Base-by-base conservation (phyloP, 2,888 invertebrate genomes). In the Thera obeliscata region DNA sequence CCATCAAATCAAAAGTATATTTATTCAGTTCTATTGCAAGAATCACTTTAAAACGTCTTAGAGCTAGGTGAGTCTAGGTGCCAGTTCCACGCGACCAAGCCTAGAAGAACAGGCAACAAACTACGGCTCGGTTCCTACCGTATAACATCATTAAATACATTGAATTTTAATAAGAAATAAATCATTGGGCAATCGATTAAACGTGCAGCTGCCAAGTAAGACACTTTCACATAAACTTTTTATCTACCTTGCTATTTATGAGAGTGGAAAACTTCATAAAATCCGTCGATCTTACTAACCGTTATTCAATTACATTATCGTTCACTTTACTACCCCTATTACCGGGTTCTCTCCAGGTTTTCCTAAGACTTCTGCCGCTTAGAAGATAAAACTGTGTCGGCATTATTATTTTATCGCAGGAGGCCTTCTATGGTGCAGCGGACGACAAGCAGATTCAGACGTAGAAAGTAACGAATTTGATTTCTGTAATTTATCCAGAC, bases 231-330 rank as follows among this genome's bases (percentile, higher is more conserved):
- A 55, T 54, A 55, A 64, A 54, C 56, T 56, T 9, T 50, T 48
- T 41, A 41, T 41, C 41, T 41, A 41, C n/a, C 22, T 61, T 61
- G 58, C 58, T 35, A 64, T 65, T 61, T 64, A 67, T 58, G 55
- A 61, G 38, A 65, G 66, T 52, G 63, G 66, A 60, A 63, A 69
- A 63, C 63, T 76, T 76, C 75, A 76, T 78, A 76, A 75, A 76
- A 71, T 69, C 69, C 71, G 73, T 74, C 72, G 69, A 70, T 74
- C 74, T 70, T 67, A 70, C 66, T 71, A 69, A 71, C 64, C 69
- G 69, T 69, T 70, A 74, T 74, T 70, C 63, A 38, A 69, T 69
- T 66, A 58, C 54, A 64, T 67, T 60, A 65, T 64, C 65, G 63
- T 66, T 71, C 63, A 56, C 63, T 67, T 70, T 66, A 62, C 54